These are phyloP conservation scores for Rallus limicola DNA, from an alignment of 2,113 vertebrate species.

Conservation along the genomic window DNA sequence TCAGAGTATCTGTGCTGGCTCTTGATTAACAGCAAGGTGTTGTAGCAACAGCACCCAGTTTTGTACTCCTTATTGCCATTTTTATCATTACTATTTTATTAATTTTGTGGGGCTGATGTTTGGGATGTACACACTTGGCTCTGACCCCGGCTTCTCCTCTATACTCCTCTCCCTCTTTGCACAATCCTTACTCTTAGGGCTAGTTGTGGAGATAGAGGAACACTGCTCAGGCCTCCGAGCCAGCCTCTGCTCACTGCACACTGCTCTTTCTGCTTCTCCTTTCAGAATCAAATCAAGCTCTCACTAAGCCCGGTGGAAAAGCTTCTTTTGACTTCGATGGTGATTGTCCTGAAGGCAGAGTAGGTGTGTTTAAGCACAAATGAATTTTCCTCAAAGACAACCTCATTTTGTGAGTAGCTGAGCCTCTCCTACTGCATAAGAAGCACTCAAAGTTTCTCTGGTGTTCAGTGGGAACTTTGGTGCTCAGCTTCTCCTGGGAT, in stretches of 20 bases:
- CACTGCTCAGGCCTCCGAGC: not conserved
- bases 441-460: not conserved
- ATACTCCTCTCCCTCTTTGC: not conserved
- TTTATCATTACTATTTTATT: not conserved
- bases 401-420: not conserved
- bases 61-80: not conserved
- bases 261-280: not conserved
- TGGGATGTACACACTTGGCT: not conserved
- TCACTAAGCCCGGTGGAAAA: not conserved
- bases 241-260: not conserved
- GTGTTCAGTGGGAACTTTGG: not conserved
- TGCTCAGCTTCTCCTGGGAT: not conserved
- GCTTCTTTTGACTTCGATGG: not conserved
- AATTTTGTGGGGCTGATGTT: not conserved
- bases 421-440: not conserved
- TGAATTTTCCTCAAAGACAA: not conserved
- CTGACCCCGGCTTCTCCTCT: not conserved
- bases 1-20: not conserved
- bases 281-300: not conserved
- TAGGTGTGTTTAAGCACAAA: not conserved
- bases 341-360: not conserved
- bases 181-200: not conserved
- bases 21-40: not conserved
- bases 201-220: not conserved
- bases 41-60: not conserved